phyloP scores from a whole-genome alignment of 2,113 vertebrate genomes.

The Macaca mulatta region DNA sequence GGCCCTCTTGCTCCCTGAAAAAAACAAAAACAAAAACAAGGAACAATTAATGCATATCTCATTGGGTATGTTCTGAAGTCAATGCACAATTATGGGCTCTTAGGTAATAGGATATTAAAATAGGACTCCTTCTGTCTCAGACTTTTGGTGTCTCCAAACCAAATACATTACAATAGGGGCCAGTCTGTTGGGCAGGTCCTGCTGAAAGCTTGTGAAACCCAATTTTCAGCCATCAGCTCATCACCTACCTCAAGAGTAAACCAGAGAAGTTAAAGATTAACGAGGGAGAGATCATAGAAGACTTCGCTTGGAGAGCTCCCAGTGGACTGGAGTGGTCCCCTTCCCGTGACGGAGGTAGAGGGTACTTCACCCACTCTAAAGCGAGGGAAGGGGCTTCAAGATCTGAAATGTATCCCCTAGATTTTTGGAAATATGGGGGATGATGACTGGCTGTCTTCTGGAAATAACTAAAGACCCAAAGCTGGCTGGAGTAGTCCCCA shows the following conservation, averaged over 20 bases:
- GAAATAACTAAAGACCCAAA: neutral
- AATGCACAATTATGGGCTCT: neutral
- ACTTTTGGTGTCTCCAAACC: neutral
- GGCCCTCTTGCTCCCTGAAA: conserved; percentile 91
- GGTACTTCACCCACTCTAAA: neutral
- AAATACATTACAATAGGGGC: neutral
- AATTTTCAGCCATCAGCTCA: neutral
- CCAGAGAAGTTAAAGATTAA: neutral
- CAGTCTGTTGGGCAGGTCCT: neutral
- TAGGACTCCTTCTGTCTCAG: neutral
- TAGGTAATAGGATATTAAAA: neutral
- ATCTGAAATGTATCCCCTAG: neutral
- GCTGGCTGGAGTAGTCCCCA: neutral
- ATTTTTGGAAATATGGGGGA: neutral
- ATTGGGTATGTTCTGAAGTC: neutral
- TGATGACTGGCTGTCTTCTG: neutral
- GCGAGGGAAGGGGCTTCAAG: neutral
- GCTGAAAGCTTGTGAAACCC: neutral
- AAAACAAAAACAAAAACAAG: conserved; percentile 35
- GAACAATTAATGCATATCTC: neutral
- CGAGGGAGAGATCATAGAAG: neutral
- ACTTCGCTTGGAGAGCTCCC: neutral
- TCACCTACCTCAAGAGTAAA: neutral
- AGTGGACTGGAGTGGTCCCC: fast-evolving
- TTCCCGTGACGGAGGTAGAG: neutral